Evolutionary conservation across 1,140 invertebrate species (phyloP).

Genomic region (Halyomorpha halys): DNA sequence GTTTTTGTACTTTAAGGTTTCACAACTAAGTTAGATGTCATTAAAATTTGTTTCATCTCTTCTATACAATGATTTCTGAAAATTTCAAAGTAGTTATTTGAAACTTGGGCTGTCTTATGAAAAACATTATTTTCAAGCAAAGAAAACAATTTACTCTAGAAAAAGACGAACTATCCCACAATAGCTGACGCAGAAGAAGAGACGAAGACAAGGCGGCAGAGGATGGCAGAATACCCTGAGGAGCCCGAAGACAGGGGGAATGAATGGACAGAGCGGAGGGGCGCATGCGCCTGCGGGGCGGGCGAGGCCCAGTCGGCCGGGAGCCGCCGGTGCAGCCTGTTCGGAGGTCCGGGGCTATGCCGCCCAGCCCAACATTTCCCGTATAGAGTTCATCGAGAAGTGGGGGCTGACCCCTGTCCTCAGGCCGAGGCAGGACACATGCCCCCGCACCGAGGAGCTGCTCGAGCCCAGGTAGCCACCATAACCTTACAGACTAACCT

Average conservation of each 20-base stretch:
- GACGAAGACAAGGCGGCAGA: slow-evolving; percentile 1
- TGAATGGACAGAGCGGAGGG: slow-evolving; percentile 14
- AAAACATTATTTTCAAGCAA: too few species aligned
- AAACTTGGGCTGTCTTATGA: too few species aligned
- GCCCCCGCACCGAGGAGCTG: slow-evolving; percentile 54
- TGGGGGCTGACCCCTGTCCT: slow-evolving; percentile 91
- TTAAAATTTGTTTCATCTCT: too few species aligned
- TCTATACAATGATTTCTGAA: too few species aligned
- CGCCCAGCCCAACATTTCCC: slow-evolving; percentile 68
- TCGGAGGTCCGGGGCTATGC: slow-evolving; percentile 21
- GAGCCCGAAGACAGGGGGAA: not conserved
- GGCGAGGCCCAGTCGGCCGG: slow-evolving; percentile 13
- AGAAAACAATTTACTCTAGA: too few species aligned
- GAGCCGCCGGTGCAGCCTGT: slow-evolving; percentile 20
- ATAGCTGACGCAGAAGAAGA: too few species aligned
- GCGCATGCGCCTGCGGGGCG: not conserved
- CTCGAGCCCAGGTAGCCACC: slow-evolving; percentile 32
- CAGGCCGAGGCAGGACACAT: slow-evolving; percentile 81
- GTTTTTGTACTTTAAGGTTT: too few species aligned
- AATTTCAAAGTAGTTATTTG: too few species aligned
- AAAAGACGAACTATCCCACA: too few species aligned
- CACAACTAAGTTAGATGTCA: too few species aligned
- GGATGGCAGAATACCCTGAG: not conserved
- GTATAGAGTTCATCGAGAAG: slow-evolving; percentile 89
- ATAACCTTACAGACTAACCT: too few species aligned